Percentiles rank a stretch among this genome's conserved stretches.
These are phyloP conservation scores for Pitangus sulphuratus DNA, from an alignment of 2,797 vertebrate species.

Conservation along the genomic window DNA sequence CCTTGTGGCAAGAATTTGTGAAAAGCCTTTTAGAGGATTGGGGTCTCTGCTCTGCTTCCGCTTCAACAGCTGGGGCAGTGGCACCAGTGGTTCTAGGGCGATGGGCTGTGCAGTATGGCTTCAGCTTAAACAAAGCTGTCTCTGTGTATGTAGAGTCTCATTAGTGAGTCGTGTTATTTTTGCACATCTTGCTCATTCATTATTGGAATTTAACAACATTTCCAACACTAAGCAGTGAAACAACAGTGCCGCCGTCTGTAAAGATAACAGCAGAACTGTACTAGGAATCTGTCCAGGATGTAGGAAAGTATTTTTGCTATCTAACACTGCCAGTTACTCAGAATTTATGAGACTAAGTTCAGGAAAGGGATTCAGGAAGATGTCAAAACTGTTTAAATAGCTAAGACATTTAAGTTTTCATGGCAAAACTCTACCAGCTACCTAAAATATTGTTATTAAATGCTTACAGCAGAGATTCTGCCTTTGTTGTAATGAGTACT, in stretches of 20 bases:
- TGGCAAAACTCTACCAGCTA: not conserved
- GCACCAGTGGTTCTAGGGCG: not conserved
- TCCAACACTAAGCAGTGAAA: not conserved
- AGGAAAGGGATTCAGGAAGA: constrained; percentile 17
- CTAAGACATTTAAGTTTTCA: constrained; percentile 36
- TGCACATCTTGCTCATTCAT: not conserved
- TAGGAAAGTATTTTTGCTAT: not conserved
- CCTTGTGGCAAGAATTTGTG: not conserved
- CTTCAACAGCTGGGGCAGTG: not conserved
- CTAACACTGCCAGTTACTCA: not conserved
- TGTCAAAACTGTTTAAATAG: constrained; percentile 48
- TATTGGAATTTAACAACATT: not conserved
- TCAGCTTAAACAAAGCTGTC: not conserved
- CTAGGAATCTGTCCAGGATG: not conserved
- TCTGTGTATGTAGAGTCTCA: not conserved
- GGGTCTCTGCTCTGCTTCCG: not conserved
- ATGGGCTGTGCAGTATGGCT: not conserved
- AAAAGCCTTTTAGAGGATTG: not conserved
- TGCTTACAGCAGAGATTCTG: not conserved
- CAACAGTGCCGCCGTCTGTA: not conserved
- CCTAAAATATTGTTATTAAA: constrained; percentile 23
- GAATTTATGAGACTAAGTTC: not conserved
- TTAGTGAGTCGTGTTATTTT: not conserved
- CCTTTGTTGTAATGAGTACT: not conserved
- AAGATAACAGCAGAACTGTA: not conserved